phyloP scores from a whole-genome alignment of 64 coral and sea anemone genomes.

The Montipora foliosa region DNA sequence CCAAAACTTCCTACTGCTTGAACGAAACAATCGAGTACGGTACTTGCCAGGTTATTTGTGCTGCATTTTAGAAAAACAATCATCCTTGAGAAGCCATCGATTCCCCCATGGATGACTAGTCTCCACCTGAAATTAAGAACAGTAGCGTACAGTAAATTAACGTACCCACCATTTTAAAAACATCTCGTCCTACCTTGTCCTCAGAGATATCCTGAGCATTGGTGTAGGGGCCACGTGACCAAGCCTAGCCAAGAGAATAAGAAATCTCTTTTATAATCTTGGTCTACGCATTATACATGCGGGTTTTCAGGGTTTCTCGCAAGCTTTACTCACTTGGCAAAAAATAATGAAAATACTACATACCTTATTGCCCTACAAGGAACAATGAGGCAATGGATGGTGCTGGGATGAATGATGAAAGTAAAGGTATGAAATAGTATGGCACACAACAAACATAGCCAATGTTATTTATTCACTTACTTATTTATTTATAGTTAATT shows the following conservation, averaged over 20 bases:
- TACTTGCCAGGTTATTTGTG: slow-evolving; percentile 26
- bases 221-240: neutral
- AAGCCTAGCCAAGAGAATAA: neutral
- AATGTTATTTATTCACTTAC: too few relatives aligned
- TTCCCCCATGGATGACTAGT: neutral
- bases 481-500: too few relatives aligned
- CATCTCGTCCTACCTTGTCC: neutral
- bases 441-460: too few relatives aligned
- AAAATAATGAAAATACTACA: too few relatives aligned
- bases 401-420: too few relatives aligned
- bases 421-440: too few relatives aligned
- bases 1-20: slow-evolving; percentile 8
- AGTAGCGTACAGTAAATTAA: neutral
- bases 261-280: neutral
- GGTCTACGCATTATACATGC: too few relatives aligned
- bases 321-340: too few relatives aligned
- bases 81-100: slow-evolving; percentile 8
- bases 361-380: too few relatives aligned
- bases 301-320: too few relatives aligned
- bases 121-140: neutral
- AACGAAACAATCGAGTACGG: slow-evolving; percentile 19
- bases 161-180: neutral
- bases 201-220: neutral
- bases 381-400: too few relatives aligned
- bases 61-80: slow-evolving; percentile 6